Base-by-base conservation (phyloP, 1,140 invertebrate species). In the Papilio machaon region DNA sequence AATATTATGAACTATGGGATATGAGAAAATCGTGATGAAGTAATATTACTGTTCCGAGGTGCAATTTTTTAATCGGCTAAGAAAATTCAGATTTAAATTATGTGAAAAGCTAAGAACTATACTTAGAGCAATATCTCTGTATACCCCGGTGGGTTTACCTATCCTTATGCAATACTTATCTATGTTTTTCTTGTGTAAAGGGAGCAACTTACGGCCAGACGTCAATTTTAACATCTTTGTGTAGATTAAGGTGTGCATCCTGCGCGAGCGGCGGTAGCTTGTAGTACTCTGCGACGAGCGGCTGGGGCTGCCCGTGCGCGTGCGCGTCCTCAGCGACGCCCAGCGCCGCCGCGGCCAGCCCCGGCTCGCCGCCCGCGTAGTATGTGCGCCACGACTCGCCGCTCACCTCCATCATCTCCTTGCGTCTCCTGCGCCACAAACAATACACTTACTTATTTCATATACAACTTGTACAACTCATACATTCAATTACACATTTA, bases 281-380 rank as follows among this genome's bases (percentile, higher is more conserved):
- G 89, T 95, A 95, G 86, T 94, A 95, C 83, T 95, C 94, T 67
- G 92, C 91, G 81, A 93, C 89, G 60, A 93, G 88, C 8, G 93
- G 81, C 82, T 91, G 89, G 9, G 88, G 89, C 81, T 91, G 91
- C 75, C 70, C 79, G 73, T 92, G 64, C 30, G 3, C 64, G 30
- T 64, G 19, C 23, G 60, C 93, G 5, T 91, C 92, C 1, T 87
- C 79, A 11, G 93, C 92, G 58, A 90, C 91, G 7, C 93, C 88
- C 73, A 93, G 90, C 9, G 91, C 89, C 7, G 92, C 91, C n/a
- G 89, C 90, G 80, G 89, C 91, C 60, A 93, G 85, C 17, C 91
- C 89, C 74, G 92, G 92, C 82, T 93, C 91, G 58, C 88, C 88
- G 60, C 88, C 85, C 1, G 92, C 89, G 85, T 95, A 95, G 84